Evolutionary conservation across 2,888 invertebrate genomes (phyloP).

Genomic region (Osmoderma eremita): DNA sequence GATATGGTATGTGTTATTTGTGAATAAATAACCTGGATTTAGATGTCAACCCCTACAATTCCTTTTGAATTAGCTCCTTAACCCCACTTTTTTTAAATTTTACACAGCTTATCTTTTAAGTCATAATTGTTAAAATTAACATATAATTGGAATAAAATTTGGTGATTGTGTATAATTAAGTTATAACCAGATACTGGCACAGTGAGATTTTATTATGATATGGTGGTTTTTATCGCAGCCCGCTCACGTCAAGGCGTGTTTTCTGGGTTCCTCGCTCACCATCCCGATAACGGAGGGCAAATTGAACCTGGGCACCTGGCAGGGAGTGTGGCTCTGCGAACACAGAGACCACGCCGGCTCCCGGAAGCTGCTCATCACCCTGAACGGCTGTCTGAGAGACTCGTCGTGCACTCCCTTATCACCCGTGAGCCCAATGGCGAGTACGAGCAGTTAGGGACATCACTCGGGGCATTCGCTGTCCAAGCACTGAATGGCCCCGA

Average conservation of each 20-base stretch:
- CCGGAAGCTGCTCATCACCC: constrained; percentile 83
- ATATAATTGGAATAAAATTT: too few species aligned
- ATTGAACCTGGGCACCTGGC: constrained; percentile 96
- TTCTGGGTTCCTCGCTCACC: constrained; percentile 93
- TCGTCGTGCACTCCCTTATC: constrained; percentile 87
- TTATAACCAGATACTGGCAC: too few species aligned
- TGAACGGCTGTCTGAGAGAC: constrained; percentile 90
- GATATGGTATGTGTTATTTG: constrained; percentile 81
- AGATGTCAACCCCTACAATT: too few species aligned
- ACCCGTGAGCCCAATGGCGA: constrained; percentile 85
- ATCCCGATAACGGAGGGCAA: constrained; percentile 97
- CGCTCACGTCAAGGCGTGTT: constrained; percentile 96
- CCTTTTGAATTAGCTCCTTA: neutral
- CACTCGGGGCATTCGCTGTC: constrained; percentile 65
- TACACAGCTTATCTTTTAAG: neutral
- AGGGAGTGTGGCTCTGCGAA: constrained; percentile 98
- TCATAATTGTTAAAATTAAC: neutral
- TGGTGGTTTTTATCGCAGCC: constrained; percentile 72
- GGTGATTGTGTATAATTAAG: too few species aligned
- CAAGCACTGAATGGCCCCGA: constrained; percentile 63
- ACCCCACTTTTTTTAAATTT: neutral
- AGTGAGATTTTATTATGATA: too few species aligned
- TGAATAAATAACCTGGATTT: neutral
- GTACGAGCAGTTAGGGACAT: constrained; percentile 92
- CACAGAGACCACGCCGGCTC: constrained; percentile 96